Evolutionary conservation across 2,113 vertebrate species (phyloP).

Genomic region (Alligator mississippiensis): DNA sequence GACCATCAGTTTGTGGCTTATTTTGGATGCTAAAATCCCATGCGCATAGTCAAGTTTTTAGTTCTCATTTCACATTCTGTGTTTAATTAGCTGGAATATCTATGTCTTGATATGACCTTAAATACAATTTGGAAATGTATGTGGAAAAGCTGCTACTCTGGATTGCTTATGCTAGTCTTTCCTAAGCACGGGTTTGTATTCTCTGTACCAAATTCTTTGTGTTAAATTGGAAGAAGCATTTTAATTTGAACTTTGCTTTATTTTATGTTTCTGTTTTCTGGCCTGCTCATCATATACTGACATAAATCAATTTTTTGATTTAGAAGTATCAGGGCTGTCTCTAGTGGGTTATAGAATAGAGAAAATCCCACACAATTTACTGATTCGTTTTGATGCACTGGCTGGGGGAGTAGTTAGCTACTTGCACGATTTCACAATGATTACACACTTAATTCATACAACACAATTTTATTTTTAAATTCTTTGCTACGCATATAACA

Average conservation of each 20-base stretch:
- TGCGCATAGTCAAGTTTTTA: background rate
- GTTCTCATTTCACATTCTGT: background rate
- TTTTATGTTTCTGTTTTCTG: constrained; percentile 20
- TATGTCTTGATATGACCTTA: background rate
- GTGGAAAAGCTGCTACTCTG: background rate
- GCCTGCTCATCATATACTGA: background rate
- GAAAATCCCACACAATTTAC: too few relatives aligned
- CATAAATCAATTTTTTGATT: too few relatives aligned
- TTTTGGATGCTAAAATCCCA: background rate
- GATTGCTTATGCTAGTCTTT: background rate
- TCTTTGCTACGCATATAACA: too few relatives aligned
- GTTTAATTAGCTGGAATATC: constrained; percentile 3
- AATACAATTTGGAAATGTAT: background rate
- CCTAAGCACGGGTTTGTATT: background rate
- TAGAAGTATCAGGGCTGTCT: constrained; percentile 17
- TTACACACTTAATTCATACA: too few relatives aligned
- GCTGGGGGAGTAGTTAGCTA: too few relatives aligned
- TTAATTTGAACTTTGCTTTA: background rate
- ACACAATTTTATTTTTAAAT: too few relatives aligned
- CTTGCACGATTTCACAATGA: too few relatives aligned
- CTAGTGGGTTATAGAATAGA: too few relatives aligned
- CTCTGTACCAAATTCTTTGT: background rate
- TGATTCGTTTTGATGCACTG: too few relatives aligned
- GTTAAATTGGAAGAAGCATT: background rate
- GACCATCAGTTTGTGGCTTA: background rate